Conservation (phyloP, 1,140 invertebrate genomes). For the Panulirus ornatus region DNA sequence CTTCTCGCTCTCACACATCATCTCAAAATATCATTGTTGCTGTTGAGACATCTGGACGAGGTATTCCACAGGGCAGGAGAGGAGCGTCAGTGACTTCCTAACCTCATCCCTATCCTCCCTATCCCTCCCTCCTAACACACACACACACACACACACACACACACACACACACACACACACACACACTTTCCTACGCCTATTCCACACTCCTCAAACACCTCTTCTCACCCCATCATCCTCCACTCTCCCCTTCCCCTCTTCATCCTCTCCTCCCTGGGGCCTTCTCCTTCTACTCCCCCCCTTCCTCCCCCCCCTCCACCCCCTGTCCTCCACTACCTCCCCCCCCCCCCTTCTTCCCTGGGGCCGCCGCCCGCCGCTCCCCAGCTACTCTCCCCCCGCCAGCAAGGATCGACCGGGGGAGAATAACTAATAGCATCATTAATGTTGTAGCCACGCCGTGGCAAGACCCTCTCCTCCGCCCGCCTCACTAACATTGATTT, state of each 20-base stretch:
- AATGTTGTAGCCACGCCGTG: too few species aligned
- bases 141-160: constrained; percentile 7
- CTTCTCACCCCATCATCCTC: not conserved
- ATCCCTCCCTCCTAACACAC: not conserved
- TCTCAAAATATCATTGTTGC: too few species aligned
- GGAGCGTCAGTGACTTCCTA: too few species aligned
- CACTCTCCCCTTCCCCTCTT: not conserved
- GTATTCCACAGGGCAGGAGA: too few species aligned
- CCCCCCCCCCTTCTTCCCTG: too few species aligned
- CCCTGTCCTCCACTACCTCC: not conserved
- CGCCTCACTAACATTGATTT: too few species aligned
- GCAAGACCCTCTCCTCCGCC: too few species aligned
- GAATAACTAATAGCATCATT: too few species aligned
- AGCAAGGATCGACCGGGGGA: too few species aligned
- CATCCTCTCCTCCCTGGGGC: not conserved
- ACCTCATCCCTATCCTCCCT: too few species aligned
- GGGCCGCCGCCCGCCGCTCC: not conserved
- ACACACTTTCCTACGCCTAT: not conserved
- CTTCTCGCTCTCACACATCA: too few species aligned
- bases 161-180: constrained; percentile 7
- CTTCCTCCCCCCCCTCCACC: not conserved
- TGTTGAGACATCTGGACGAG: too few species aligned
- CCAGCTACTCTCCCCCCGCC: not conserved
- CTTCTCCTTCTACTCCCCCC: not conserved
- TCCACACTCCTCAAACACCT: not conserved